Evolutionary conservation across 2,888 invertebrate genomes (phyloP), one percentile per base, ranked within the genome.

Genomic region (Pycnomerus fuliginosus): DNA sequence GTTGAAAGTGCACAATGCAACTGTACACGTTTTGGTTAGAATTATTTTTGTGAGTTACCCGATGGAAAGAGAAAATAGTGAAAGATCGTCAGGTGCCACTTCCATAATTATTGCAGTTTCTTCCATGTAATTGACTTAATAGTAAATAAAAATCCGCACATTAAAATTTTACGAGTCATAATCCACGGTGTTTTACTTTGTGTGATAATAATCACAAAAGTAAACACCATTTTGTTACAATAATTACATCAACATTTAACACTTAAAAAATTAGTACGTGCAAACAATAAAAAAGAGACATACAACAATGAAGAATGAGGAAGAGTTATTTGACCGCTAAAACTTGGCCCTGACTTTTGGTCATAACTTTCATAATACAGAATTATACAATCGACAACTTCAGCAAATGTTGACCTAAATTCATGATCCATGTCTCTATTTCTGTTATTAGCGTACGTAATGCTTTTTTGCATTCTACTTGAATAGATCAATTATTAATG

Each of bases 341-440:
- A 60, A 59, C 52, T 50, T 60, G 62, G 56, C 62, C 62, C 53
- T 62, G 62, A 62, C 62, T 62, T 61, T 62, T 61, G 58, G 56
- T 55, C 57, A 56, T 60, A 60, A 62, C 62, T 62, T 62, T 62
- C 62, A 58, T 62, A 62, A 62, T 54, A 57, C 51, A 53, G 46
- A 57, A 60, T 62, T 62, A 62, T 62, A 61, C 60, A 62, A 62
- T 55, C 43, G 50, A 49, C 44, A 46, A 48, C 44, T 45, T 48
- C 48, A 45, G 32, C 48, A 56, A 53, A 55, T 51, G 56, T 42
- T 58, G 58, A 58, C 58, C 58, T 52, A 56, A 58, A 58, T 58
- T 42, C 44, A 37, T 49, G 47, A 41, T 48, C 45, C 44, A 39
- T 37, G 42, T 32, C 16, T 35, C 23, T 35, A 23, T 23, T 48